Base-by-base conservation (phyloP, 2,888 invertebrate genomes). In the Chrysina gloriosa region DNA sequence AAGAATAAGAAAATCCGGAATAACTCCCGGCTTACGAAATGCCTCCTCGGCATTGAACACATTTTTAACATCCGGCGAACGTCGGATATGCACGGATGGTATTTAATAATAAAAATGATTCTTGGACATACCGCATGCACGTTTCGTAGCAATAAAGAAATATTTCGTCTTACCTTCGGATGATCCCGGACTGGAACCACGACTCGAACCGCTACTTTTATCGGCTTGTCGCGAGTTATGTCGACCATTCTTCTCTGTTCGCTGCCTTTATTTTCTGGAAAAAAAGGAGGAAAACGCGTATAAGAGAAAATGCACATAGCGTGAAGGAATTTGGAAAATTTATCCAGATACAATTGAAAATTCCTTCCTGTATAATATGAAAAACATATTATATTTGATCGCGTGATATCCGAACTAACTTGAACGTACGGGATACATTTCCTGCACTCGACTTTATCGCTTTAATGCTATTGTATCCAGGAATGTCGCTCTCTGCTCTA, bases 101-200 rank as follows among this genome's bases (percentile, higher is more conserved):
- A 61, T 61, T 27, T 23, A 42, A 11, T 42, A 61, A 42, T 27
- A 39, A 29, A 61, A 39, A 58, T 61, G 11, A 2, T 21, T 45
- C 21, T 16, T 21, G 9, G 19, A 45, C 21, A 45, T 9, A 21
- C 21, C 45, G 21, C 16, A 19, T 45, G n/a, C n/a, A n/a, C n/a
- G n/a, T n/a, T n/a, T n/a, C n/a, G n/a, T n/a, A n/a, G n/a, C n/a
- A n/a, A n/a, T n/a, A n/a, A n/a, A n/a, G n/a, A n/a, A n/a, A n/a
- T n/a, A n/a, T n/a, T n/a, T n/a, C 9, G 23, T 42, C 83, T 86
- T 80, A 92, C 92, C 87, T 93, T 94, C 54, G 94, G 94, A 83
- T 95, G 94, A 83, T 95, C 94, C 72, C 93, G 86, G 64, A 94
- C 93, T 6, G 94, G 94, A 65, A 95, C 94, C 70, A 93, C 91